Conservation (phyloP, 2,888 invertebrate genomes). For the Drosophila flavopinicola region DNA sequence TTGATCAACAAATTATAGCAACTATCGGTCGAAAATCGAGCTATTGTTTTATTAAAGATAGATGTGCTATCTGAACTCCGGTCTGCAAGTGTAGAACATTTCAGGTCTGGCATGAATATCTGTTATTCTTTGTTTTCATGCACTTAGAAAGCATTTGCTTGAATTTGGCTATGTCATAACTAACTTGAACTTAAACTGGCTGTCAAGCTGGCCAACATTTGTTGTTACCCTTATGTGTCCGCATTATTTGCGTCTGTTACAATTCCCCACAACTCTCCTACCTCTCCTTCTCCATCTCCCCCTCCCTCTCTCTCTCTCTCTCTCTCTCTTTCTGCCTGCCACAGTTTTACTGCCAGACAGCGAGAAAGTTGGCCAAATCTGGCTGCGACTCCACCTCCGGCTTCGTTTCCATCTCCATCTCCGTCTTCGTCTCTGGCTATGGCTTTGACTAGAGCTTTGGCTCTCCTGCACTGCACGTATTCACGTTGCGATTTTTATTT, state of each 20-base stretch:
- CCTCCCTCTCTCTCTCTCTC: neutral
- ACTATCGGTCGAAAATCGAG: no score
- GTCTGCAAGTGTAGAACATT: neutral
- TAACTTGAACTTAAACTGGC: constrained; percentile 61
- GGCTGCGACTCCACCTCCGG: constrained; percentile 7
- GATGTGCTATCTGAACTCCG: neutral
- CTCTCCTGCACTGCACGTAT: constrained; percentile 70
- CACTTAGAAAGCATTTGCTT: constrained; percentile 42
- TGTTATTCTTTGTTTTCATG: neutral
- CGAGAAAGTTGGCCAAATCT: constrained; percentile 68
- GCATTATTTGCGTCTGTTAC: constrained; percentile 57
- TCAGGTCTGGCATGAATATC: neutral
- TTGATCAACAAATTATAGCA: no score
- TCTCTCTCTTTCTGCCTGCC: constrained; percentile 49
- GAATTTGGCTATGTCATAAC: constrained; percentile 47
- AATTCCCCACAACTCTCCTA: constrained; percentile 41
- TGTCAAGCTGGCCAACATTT: constrained; percentile 37
- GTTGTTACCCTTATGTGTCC: constrained; percentile 6
- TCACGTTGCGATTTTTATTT: constrained; percentile 76
- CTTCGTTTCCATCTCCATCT: neutral
- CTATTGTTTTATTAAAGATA: neutral
- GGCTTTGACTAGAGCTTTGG: constrained; percentile 22
- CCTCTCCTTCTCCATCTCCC: neutral
- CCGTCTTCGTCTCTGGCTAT: constrained; percentile 7
- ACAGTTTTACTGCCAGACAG: constrained; percentile 70